A percentile compares a stretch with the other conserved stretches of the same genome.
These are phyloP conservation scores for Holocentrus rufus DNA, from an alignment of 2,797 vertebrate genomes.

Conservation along the genomic window DNA sequence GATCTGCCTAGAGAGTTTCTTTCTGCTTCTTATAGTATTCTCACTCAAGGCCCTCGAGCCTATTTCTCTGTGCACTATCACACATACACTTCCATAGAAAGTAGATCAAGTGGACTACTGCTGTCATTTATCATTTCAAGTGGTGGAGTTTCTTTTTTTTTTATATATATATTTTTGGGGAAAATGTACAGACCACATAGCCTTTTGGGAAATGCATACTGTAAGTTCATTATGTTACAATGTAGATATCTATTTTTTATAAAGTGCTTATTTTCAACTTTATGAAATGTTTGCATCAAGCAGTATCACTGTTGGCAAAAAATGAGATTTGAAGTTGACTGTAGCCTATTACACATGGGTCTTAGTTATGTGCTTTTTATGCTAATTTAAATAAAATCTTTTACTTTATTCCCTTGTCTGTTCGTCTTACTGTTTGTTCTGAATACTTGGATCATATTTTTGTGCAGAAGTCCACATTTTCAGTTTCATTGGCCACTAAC, in stretches of 20 bases:
- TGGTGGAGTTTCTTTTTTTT: constrained; percentile 34
- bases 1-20: not conserved
- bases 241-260: constrained; percentile 84
- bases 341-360: constrained; percentile 66
- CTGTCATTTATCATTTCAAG: constrained; percentile 47
- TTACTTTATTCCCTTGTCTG: constrained; percentile 58
- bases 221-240: constrained; percentile 76
- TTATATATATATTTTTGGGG: constrained; percentile 41
- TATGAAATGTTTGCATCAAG: constrained; percentile 69
- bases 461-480: not conserved
- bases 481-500: too few relatives aligned
- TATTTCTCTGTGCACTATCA: constrained; percentile 20
- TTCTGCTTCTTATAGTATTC: constrained; percentile 28
- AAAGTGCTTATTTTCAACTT: constrained; percentile 77
- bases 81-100: constrained; percentile 39
- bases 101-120: constrained; percentile 54
- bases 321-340: constrained; percentile 63
- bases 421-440: not conserved
- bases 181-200: constrained; percentile 55
- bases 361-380: constrained; percentile 75
- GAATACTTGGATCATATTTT: not conserved
- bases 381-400: constrained; percentile 78
- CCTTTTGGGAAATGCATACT: constrained; percentile 61
- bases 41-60: constrained; percentile 22
- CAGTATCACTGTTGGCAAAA: constrained; percentile 56